Evolutionary conservation across 2,888 invertebrate genomes (phyloP).

Genomic region (Phengaris arion): DNA sequence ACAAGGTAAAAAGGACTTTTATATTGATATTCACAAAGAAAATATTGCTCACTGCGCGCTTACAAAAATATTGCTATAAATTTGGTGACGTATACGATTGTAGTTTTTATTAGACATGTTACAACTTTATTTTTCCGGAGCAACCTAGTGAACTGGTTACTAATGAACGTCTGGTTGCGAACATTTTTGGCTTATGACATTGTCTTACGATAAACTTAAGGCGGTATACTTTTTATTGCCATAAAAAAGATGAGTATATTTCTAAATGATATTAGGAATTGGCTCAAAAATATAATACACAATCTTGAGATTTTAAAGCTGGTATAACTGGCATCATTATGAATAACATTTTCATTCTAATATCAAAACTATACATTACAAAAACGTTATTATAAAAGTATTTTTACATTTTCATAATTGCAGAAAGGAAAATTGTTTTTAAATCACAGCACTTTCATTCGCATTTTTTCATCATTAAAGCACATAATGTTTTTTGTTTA

Average conservation of each 20-base stretch:
- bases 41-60: constrained; percentile 4
- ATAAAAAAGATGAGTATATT: neutral
- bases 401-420: constrained; percentile 19
- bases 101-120: constrained; percentile 25
- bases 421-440: constrained; percentile 23
- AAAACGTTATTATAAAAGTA: constrained; percentile 13
- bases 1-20: constrained; percentile 3
- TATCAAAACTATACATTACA: neutral
- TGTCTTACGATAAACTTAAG: neutral
- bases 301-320: no score
- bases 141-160: constrained; percentile 21
- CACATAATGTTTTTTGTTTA: constrained; percentile 1
- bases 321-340: no score
- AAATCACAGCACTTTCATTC: constrained; percentile 4
- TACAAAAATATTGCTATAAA: constrained; percentile 14
- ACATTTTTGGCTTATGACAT: neutral
- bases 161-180: constrained; percentile 7
- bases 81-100: constrained; percentile 9
- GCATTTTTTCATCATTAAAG: constrained; percentile 10
- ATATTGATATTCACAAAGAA: constrained; percentile 18
- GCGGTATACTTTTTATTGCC: neutral
- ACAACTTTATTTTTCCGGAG: constrained; percentile 22
- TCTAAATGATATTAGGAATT: no score
- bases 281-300: no score
- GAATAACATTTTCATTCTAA: no score